phyloP scores from a whole-genome alignment of 1,140 invertebrate species.

The Nylanderia fulva region DNA sequence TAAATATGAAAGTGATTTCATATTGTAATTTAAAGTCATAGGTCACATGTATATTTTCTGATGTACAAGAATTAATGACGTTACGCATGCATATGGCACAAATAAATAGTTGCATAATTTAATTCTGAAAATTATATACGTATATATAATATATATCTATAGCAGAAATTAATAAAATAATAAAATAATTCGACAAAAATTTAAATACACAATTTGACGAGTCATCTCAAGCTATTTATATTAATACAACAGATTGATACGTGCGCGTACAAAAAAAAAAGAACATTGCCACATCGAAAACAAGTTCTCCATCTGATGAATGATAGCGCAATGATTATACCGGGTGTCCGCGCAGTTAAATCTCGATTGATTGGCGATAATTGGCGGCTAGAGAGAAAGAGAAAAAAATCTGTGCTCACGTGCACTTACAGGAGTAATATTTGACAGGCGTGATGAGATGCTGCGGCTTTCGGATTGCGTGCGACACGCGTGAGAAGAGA shows the following conservation, averaged over 20 bases:
- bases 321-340: not conserved
- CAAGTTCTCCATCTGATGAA: not conserved
- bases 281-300: not conserved
- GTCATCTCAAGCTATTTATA: not conserved
- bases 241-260: not conserved
- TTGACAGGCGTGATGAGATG: constrained; percentile 62
- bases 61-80: not conserved
- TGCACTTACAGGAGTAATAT: constrained; percentile 77
- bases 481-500: constrained; percentile 60
- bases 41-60: not conserved
- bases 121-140: not conserved
- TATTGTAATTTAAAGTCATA: not conserved
- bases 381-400: no score
- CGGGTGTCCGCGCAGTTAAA: not conserved
- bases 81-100: not conserved
- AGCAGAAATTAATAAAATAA: no score
- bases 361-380: not conserved
- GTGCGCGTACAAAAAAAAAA: not conserved
- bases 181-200: not conserved
- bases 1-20: not conserved
- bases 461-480: constrained; percentile 54
- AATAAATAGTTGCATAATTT: not conserved
- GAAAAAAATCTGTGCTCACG: not conserved
- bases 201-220: not conserved
- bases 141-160: no score